phyloP scores from a whole-genome alignment of 2,113 vertebrate species.

The Meleagris gallopavo region DNA sequence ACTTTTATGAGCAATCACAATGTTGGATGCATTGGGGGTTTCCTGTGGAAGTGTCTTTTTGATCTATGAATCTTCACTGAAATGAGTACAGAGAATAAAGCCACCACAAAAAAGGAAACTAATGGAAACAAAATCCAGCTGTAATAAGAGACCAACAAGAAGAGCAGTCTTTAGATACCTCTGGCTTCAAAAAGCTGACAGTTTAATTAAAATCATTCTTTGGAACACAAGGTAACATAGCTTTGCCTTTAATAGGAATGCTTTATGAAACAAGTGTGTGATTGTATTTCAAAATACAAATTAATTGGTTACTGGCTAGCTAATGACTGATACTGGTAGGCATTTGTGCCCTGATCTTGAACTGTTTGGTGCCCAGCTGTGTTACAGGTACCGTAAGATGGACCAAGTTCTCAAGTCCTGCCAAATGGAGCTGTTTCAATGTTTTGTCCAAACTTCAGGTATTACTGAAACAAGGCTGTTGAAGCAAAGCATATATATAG shows the following conservation, averaged over 20 bases:
- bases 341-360: not conserved
- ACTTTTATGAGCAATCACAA: not conserved
- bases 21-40: constrained; percentile 10
- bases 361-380: not conserved
- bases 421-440: not conserved
- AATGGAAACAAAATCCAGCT: constrained; percentile 71
- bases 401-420: not conserved
- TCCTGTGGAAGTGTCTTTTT: constrained; percentile 51
- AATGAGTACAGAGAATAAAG: constrained; percentile 67
- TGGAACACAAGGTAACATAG: constrained; percentile 41
- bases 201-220: constrained; percentile 73
- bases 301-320: constrained; percentile 16
- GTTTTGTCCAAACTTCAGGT: not conserved
- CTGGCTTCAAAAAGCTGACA: constrained; percentile 59
- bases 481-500: not conserved
- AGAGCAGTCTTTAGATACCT: constrained; percentile 46
- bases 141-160: constrained; percentile 57
- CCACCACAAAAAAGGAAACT: constrained; percentile 40
- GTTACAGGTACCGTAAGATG: not conserved
- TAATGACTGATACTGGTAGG: not conserved
- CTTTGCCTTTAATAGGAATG: constrained; percentile 39
- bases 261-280: constrained; percentile 49
- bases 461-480: not conserved
- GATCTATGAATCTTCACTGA: constrained; percentile 31
- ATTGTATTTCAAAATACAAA: constrained; percentile 19